phyloP scores from a whole-genome alignment of 2,113 vertebrate species.

The Kryptolebias marmoratus region DNA sequence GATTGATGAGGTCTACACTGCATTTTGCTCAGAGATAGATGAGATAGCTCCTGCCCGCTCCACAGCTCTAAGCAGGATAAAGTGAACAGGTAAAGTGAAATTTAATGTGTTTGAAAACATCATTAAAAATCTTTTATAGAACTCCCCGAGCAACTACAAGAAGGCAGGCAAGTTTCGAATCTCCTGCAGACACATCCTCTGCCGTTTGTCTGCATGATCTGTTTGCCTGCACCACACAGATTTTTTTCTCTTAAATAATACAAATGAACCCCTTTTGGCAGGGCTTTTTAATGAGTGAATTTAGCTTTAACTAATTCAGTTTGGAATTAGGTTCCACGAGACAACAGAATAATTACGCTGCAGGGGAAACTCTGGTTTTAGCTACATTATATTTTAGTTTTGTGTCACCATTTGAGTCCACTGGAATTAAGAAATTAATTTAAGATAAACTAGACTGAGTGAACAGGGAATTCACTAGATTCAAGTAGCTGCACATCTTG shows the following conservation, averaged over 20 bases:
- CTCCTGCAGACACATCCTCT: neutral
- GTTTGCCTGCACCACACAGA: neutral
- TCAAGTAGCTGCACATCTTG: neutral
- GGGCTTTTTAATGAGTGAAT: constrained; percentile 5
- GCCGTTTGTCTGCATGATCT: neutral
- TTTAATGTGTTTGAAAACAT: neutral
- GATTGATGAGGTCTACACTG: neutral
- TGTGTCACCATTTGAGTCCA: constrained; percentile 6
- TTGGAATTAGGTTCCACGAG: neutral
- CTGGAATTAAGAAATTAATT: constrained; percentile 1
- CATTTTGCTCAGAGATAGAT: neutral
- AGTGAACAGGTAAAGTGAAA: neutral
- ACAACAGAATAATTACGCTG: neutral
- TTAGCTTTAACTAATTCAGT: constrained; percentile 9
- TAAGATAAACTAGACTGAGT: neutral
- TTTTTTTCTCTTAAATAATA: constrained; percentile 1
- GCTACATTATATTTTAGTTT: neutral
- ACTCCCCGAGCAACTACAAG: neutral
- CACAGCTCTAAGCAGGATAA: neutral
- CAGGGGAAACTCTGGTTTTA: neutral
- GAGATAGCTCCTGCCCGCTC: neutral
- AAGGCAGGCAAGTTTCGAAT: constrained; percentile 6
- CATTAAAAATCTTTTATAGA: neutral
- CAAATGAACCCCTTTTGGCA: neutral
- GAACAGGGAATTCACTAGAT: constrained; percentile 4